phyloP scores from a whole-genome alignment of 2,797 vertebrate species.

The Neoniphon sammara region DNA sequence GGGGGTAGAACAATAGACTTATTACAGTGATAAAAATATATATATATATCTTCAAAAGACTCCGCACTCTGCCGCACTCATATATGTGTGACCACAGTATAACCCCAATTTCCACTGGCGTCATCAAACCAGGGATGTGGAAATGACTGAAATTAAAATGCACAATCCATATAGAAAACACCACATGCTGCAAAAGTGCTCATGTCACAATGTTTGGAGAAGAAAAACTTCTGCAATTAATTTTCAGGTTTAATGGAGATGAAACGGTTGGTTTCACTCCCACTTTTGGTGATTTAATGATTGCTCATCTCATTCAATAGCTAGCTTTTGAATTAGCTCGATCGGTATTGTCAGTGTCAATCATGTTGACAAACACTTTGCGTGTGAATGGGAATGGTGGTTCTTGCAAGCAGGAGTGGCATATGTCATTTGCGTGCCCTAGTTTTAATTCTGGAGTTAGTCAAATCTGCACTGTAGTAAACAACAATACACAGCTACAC shows the following conservation, averaged over 20 bases:
- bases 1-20: constrained; percentile 46
- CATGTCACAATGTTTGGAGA: constrained; percentile 68
- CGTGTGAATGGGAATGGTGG: constrained; percentile 18
- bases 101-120: constrained; percentile 68
- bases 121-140: constrained; percentile 64
- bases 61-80: constrained; percentile 59
- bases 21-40: constrained; percentile 7
- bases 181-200: constrained; percentile 56
- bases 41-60: constrained; percentile 68
- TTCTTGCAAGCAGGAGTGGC: constrained; percentile 30
- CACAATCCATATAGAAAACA: constrained; percentile 53
- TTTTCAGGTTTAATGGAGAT: constrained; percentile 75
- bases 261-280: constrained; percentile 71
- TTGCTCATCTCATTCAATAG: constrained; percentile 52
- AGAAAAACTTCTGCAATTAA: constrained; percentile 69
- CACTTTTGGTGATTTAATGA: constrained; percentile 66
- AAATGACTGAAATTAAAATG: constrained; percentile 72
- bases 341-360: constrained; percentile 51
- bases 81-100: constrained; percentile 69
- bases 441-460: background rate
- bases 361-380: constrained; percentile 54
- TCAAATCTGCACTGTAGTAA: background rate
- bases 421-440: constrained; percentile 18
- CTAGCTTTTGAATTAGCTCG: constrained; percentile 44
- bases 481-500: background rate